Evolutionary conservation across 2,797 vertebrate species (phyloP).

Genomic region (Varecia variegata): DNA sequence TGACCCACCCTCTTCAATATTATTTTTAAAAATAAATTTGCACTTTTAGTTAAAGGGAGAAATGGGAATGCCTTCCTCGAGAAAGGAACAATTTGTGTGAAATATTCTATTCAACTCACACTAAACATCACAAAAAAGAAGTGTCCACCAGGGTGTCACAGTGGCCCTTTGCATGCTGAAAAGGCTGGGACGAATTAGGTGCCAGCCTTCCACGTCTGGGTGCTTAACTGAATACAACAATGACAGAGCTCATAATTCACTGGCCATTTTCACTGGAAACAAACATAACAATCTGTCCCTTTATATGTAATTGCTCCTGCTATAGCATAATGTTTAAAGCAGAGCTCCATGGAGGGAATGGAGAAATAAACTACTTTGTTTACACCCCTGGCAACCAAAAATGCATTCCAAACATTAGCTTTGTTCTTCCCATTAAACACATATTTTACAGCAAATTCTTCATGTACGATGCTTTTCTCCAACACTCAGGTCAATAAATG

Average conservation of each 20-base stretch:
- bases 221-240: not conserved
- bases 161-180: too few species aligned
- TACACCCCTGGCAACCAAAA: not conserved
- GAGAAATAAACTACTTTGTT: not conserved
- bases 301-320: not conserved
- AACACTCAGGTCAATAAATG: conserved; percentile 45
- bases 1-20: not conserved
- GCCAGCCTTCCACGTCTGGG: not conserved
- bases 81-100: not conserved
- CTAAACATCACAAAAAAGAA: not conserved
- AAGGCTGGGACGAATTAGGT: not conserved
- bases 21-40: not conserved
- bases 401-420: not conserved
- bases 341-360: not conserved
- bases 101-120: too few species aligned
- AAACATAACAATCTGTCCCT: not conserved
- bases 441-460: not conserved
- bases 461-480: not conserved
- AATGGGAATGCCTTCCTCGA: not conserved
- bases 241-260: not conserved
- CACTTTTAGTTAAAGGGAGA: not conserved
- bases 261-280: not conserved
- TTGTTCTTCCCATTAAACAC: not conserved
- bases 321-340: not conserved
- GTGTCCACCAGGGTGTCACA: accelerated